Evolutionary conservation across 37 sponge, comb jelly and placozoan genomes (phyloP).

Genomic region (Aphrocallistes beatrix): DNA sequence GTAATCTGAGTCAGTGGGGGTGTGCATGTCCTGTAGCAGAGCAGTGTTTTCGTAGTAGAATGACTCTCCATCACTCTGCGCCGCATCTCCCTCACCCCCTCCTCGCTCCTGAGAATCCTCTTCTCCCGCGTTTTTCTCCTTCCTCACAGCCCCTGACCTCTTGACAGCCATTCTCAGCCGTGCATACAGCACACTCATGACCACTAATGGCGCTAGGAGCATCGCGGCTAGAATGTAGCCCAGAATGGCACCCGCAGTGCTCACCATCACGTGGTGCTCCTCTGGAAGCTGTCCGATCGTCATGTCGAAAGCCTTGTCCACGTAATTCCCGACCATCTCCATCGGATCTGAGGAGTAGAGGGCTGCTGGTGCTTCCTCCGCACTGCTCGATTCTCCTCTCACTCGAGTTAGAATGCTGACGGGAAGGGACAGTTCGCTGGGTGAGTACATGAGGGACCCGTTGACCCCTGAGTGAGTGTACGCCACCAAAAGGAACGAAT

Average conservation of each 20-base stretch:
- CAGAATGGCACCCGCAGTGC: background rate
- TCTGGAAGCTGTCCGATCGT: background rate
- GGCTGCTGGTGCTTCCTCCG: background rate
- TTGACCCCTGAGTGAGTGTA: background rate
- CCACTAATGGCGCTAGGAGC: background rate
- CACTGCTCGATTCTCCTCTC: background rate
- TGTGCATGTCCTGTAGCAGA: background rate
- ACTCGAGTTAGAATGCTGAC: background rate
- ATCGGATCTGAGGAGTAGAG: background rate
- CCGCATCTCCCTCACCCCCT: background rate
- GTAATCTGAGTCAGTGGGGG: background rate
- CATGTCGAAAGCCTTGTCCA: background rate
- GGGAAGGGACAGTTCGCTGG: background rate
- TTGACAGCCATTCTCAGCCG: background rate
- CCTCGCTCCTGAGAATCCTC: background rate
- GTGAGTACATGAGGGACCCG: background rate
- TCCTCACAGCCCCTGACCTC: background rate
- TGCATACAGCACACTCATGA: background rate
- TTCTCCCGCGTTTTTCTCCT: background rate
- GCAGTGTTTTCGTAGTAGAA: conserved; percentile 1
- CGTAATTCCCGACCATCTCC: background rate
- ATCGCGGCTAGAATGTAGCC: background rate
- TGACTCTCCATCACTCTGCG: background rate
- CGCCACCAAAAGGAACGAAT: background rate
- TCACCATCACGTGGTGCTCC: background rate